phyloP scores from a whole-genome alignment of 2,113 vertebrate species.

The Orycteropus afer region DNA sequence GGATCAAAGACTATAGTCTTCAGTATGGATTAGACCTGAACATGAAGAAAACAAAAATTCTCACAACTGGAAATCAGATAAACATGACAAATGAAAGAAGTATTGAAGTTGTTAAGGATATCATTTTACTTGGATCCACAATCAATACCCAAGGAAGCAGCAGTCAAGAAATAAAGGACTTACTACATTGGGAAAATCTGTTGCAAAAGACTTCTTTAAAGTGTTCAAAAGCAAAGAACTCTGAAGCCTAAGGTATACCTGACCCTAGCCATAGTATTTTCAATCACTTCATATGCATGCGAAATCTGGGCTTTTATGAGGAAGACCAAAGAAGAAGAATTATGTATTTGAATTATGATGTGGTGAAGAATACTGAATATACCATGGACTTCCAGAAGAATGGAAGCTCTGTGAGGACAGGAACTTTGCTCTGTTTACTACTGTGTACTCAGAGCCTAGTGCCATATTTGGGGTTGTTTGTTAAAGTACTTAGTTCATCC shows the following conservation, averaged over 20 bases:
- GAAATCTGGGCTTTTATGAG: too few species aligned
- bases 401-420: neutral
- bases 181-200: too few species aligned
- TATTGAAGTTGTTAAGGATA: neutral
- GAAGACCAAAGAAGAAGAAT: too few species aligned
- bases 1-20: neutral
- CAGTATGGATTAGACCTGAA: neutral
- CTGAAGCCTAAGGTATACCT: too few species aligned
- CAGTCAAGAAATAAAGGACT: too few species aligned
- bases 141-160: too few species aligned
- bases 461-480: neutral
- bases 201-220: too few species aligned
- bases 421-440: neutral
- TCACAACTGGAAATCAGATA: neutral
- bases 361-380: neutral
- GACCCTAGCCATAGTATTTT: too few species aligned
- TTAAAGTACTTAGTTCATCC: neutral
- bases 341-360: neutral
- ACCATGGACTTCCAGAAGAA: too few species aligned
- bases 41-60: neutral
- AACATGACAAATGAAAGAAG: neutral
- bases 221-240: too few species aligned
- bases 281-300: too few species aligned
- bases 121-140: neutral
- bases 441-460: neutral